Base-by-base conservation (phyloP, 2,113 vertebrate genomes). In the Meleagris gallopavo region DNA sequence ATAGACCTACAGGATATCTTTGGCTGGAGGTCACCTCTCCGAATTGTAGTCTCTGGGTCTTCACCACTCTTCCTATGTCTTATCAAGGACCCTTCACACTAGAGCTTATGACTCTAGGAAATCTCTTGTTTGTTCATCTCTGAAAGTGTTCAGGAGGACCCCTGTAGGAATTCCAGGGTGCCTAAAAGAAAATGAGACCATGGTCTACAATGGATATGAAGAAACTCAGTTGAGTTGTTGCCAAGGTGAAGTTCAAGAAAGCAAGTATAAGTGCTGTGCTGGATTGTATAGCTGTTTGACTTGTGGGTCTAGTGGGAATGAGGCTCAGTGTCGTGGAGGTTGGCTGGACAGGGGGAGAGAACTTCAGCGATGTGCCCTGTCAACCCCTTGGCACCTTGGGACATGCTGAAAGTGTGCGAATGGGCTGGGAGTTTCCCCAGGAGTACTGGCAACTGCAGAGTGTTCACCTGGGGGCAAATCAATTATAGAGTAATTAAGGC, bases 381-480 rank as follows among this genome's bases (percentile, higher is more conserved):
- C 38, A 4, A 1, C 11, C 18, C 32, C 13, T 1, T 43, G 41
- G 36, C 27, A 82, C 7, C 5, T 7, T 62, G 36, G 22, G 36
- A 7, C 16, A 30, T 0, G 4, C 5, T 41, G 15, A n/a, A 45
- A 24, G 11, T 20, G 18, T 3, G 4, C 17, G 54, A 0, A 0
- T 4, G 14, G 36, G 6, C 24, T 50, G 8, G 11, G 9, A 80
- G 9, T 1, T 3, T 12, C 8, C 41, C 43, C 2, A 4, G 27
- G 29, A 40, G 24, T 12, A 38, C 7, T 0, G 9, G n/a, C 2
- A 3, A 11, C 45, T 75, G 22, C 5, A 2, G 18, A 7, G 22
- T 2, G 6, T 17, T 89, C 36, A 40, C 11, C 40, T 29, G 43
- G 15, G 32, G 11, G n/a, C 20, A 54, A 70, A 58, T 30, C 32